Base-by-base conservation (phyloP, 2,797 vertebrate species). In the Ammospiza maritima region DNA sequence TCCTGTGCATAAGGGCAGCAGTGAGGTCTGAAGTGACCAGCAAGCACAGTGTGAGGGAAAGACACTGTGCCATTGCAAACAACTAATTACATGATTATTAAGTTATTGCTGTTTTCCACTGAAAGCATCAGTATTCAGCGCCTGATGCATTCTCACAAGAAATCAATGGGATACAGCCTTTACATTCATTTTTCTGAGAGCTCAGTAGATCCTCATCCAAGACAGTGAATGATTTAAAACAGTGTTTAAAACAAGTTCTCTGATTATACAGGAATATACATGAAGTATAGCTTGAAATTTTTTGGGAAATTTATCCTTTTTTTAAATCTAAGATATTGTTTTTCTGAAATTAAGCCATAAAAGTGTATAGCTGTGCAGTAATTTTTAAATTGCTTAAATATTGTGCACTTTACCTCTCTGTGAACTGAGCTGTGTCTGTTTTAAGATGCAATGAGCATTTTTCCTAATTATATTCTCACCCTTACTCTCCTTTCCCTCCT, bases 51-150 rank as follows among this genome's bases (percentile, higher is more conserved):
- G 74, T 13, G 15, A 21, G 53, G 72, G 72, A 38, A 83, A 85
- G 77, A 30, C 30, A 18, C 13, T 53, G 53, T 72, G 53, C 56
- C 38, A 51, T 61, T 77, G 71, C 58, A 71, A 94, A 80, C 50
- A 67, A 32, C 57, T 95, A 90, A 94, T 94, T 85, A 65, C 75
- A 27, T 79, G 56, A 75, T 67, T 71, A 72, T 48, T 92, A 91
- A 82, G 72, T 51, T 80, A 32, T 74, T 89, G 60, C 69, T 61
- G 45, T 65, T 83, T 83, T 50, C 80, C n/a, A 18, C 12, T 90
- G 81, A 92, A 92, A 88, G 70, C 60, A 86, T 91, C 67, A 60
- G 79, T 81, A 93, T 94, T 93, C 88, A 86, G 67, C 84, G 60
- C 60, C 74, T 82, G 70, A 51, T 50, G 48, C 0, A 2, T 53